Base-by-base conservation (phyloP, 2,797 vertebrate genomes). In the Pangasius larnaudii region DNA sequence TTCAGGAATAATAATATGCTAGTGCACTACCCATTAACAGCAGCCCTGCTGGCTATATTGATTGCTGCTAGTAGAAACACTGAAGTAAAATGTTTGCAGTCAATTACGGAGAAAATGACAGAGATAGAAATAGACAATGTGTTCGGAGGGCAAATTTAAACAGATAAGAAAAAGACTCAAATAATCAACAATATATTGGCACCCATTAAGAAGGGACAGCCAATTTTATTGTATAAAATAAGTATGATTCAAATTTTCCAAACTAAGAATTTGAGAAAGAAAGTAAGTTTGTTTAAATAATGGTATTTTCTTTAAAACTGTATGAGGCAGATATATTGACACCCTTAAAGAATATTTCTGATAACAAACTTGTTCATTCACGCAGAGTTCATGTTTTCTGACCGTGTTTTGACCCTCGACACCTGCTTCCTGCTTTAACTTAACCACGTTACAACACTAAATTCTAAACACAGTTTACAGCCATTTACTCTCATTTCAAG, bases 51-150 rank as follows among this genome's bases (percentile, higher is more conserved):
- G 63, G 77, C 86, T 72, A 8, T 88, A 88, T 90, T 85, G 87
- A 91, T 90, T 90, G 72, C 19, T 90, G 83, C 84, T 84, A 87
- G 74, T 87, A 39, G 85, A 89, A 86, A 74, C 36, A 85, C 90
- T 84, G 79, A 91, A 84, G 80, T 86, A 78, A 91, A 83, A 89
- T 49, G 69, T 87, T 89, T 80, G 81, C 77, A 84, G 78, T 85
- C 85, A 83, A 88, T 88, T 87, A 82, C 24, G 86, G 63, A 49
- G 85, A 88, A 69, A 80, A 67, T 61, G 42, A 82, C 42, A 79
- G 83, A 85, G 59, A 61, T n/a, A 46, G 63, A 69, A 78, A 63
- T 61, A 49, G 59, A 27, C 18, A 33, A 27, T 39, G 14, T 56
- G 63, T 56, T 56, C 58, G 19, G 22, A 53, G 42, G 51, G 61